Evolutionary conservation across 1,140 invertebrate species (phyloP), one percentile per base, ranked within the genome.

Genomic region (Hylyphantes graminicola): DNA sequence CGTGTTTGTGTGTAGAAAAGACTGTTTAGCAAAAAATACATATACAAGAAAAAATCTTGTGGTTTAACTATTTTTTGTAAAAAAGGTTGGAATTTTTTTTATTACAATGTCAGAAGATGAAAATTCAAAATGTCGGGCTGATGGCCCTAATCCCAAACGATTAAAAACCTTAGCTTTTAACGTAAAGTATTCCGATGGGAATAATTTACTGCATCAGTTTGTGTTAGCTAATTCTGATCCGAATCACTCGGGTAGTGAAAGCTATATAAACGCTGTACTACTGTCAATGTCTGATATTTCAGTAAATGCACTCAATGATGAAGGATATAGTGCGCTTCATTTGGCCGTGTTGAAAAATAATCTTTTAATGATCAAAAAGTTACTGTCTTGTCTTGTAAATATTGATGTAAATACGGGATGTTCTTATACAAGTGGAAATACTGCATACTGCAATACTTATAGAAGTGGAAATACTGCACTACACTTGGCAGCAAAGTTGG

Each of bases 121-220:
- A n/a, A n/a, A n/a, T n/a, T n/a, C n/a, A n/a, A n/a, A n/a, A n/a
- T n/a, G n/a, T n/a, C n/a, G n/a, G n/a, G n/a, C n/a, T n/a, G n/a
- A n/a, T 35, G 35, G 35, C 35, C 5, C 35, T 35, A 35, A 35
- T 35, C 35, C 35, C 35, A 35, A 35, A 35, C 35, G 35, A 5
- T 35, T 35, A 35, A 61, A 61, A 61, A 61, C 57, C 12, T 61
- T 61, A 61, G 57, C 17, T 61, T 61, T 61, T 12, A 17, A 61
- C 6, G 57, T 61, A 17, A 17, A 61, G 17, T 61, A 61, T 61
- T 17, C 57, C 3, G 17, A 61, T 3, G 57, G 57, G 12, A 61
- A 61, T 17, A 61, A 61, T 17, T 61, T 61, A 17, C 57, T 61
- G 12, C 57, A 61, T 61, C 57, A 61, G 57, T 61, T 61, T 61